Base-by-base conservation (phyloP, 2,113 vertebrate species). In the Rhabdornis inornatus region DNA sequence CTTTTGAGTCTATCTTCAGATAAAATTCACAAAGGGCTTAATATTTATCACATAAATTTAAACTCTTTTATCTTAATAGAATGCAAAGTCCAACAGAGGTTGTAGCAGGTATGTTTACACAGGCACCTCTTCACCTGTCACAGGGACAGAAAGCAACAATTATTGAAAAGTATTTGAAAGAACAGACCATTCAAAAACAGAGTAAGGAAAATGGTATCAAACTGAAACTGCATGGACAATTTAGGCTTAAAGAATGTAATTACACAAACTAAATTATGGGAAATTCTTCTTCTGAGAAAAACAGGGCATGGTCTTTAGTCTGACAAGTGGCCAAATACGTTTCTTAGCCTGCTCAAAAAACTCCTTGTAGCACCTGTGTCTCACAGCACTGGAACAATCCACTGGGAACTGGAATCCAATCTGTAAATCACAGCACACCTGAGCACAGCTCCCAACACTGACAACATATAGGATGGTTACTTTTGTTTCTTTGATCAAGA, bases 231-330 rank as follows among this genome's bases (percentile, higher is more conserved):
- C 68, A 87, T 21, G 72, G 83, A 87, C 66, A 89, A 94, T 87
- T 96, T 84, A 81, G 31, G 56, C 50, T 83, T 92, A 86, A 96
- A 96, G 68, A 94, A 94, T 52, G 64, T 70, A 93, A 96, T 92
- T 94, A 92, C 83, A 86, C 17, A 63, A 92, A 92, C 42, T 52
- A 93, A 93, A 86, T 92, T 81, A 96, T 56, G 39, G 68, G 60
- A 81, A 92, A 95, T 35, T 90, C 83, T 90, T 33, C 56, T 87
- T 81, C 76, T 94, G 83, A 93, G 86, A 89, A 96, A 89, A 93
- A 71, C 64, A 90, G 44, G 47, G 71, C 72, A 94, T 63, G 76
- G 68, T 90, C 76, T 89, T 95, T 83, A 94, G 83, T 81, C 68
- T 96, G 94, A 93, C 63, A 91, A 95, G 83, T 81, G 76, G 80